phyloP scores from a whole-genome alignment of 2,888 invertebrate genomes.

The Orthosia incerta region DNA sequence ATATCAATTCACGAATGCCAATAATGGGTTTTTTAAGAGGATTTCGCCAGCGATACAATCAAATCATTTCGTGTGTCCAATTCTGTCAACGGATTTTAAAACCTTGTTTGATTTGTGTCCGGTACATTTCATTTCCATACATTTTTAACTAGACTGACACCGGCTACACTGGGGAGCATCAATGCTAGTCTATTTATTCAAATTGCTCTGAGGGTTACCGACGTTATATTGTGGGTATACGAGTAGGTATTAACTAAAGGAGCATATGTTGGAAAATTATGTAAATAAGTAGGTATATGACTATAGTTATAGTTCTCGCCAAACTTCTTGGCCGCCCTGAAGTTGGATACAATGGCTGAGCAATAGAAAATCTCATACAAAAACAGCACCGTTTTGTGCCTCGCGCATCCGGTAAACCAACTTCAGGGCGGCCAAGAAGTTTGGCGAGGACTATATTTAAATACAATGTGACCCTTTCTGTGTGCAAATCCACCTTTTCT shows the following conservation, averaged over 20 bases:
- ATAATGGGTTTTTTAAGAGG: constrained; percentile 13
- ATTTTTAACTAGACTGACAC: constrained; percentile 51
- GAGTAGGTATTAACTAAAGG: not conserved
- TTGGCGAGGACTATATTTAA: too few species aligned
- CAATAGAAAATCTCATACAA: too few species aligned
- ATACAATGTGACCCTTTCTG: not conserved
- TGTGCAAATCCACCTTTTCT: not conserved
- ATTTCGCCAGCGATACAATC: constrained; percentile 31
- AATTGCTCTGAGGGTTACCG: constrained; percentile 55
- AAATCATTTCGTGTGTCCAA: constrained; percentile 18
- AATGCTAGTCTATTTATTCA: constrained; percentile 52
- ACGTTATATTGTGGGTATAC: not conserved
- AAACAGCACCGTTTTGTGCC: too few species aligned
- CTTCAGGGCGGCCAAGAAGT: too few species aligned
- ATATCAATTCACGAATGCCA: constrained; percentile 29
- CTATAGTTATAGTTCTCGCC: too few species aligned
- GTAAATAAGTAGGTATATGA: not conserved
- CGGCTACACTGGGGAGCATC: constrained; percentile 35
- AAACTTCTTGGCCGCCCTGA: too few species aligned
- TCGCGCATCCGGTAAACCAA: too few species aligned
- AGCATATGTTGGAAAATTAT: constrained; percentile 1
- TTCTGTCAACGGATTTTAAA: constrained; percentile 26
- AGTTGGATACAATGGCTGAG: too few species aligned
- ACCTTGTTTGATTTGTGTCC: constrained; percentile 32
- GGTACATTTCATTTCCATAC: constrained; percentile 50